Evolutionary conservation across 2,797 vertebrate genomes (phyloP).

Genomic region (Presbytis comata): DNA sequence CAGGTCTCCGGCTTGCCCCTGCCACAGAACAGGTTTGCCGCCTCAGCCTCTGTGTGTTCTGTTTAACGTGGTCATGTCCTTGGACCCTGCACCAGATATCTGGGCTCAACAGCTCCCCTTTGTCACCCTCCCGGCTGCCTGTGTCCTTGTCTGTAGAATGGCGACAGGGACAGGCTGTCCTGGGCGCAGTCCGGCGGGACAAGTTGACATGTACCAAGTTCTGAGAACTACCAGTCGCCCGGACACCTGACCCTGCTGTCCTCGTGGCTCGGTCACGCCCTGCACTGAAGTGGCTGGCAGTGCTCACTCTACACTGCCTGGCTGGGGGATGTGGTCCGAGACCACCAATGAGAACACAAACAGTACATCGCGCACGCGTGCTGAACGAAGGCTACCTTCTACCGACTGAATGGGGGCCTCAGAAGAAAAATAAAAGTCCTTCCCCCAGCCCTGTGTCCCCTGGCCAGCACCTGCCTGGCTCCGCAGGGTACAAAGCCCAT

Average conservation of each 20-base stretch:
- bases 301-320: background rate
- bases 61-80: rapidly evolving
- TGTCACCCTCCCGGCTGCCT: no score
- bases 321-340: background rate
- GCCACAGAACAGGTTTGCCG: rapidly evolving
- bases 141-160: background rate
- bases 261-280: background rate
- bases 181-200: background rate
- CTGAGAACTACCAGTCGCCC: background rate
- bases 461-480: no score
- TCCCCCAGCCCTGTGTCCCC: rapidly evolving
- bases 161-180: background rate
- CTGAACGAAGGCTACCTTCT: background rate
- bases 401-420: background rate
- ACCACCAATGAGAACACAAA: background rate
- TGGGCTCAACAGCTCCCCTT: background rate
- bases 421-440: background rate
- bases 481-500: background rate
- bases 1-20: background rate
- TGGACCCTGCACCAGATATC: background rate
- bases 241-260: no score
- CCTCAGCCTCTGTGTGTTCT: background rate
- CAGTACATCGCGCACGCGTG: rapidly evolving
- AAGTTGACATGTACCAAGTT: rapidly evolving
- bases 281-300: background rate